phyloP scores from a whole-genome alignment of 2,797 vertebrate genomes.

The Trematomus bernacchii region DNA sequence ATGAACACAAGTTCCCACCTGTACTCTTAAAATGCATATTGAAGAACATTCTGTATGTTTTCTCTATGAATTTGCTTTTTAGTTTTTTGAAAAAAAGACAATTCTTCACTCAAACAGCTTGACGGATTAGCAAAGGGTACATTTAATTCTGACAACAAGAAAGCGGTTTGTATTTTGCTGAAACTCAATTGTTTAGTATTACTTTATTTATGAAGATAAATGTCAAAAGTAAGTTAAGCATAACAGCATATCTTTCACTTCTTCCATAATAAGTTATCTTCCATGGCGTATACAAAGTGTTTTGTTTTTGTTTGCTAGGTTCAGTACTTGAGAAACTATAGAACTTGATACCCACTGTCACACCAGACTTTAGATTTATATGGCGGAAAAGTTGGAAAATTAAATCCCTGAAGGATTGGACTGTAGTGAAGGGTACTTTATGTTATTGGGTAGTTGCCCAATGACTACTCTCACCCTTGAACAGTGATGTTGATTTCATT shows the following conservation, averaged over 20 bases:
- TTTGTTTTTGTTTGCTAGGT: background rate
- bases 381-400: background rate
- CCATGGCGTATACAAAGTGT: background rate
- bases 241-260: background rate
- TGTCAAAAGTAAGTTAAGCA: background rate
- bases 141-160: background rate
- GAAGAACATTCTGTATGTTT: too few relatives aligned
- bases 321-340: background rate
- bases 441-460: background rate
- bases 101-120: too few relatives aligned
- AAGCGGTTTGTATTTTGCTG: background rate
- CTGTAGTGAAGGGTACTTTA: background rate
- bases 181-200: background rate
- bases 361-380: background rate
- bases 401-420: background rate
- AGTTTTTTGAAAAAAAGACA: too few relatives aligned
- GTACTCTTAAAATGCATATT: too few relatives aligned
- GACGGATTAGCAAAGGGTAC: too few relatives aligned
- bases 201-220: background rate
- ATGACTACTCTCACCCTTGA: background rate
- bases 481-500: conserved; percentile 5
- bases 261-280: background rate
- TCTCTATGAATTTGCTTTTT: too few relatives aligned
- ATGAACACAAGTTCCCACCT: background rate
- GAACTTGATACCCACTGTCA: background rate